These are phyloP conservation scores for Halocynthia aurantium DNA, from an alignment of 23 tunicate genomes.

Conservation along the genomic window DNA sequence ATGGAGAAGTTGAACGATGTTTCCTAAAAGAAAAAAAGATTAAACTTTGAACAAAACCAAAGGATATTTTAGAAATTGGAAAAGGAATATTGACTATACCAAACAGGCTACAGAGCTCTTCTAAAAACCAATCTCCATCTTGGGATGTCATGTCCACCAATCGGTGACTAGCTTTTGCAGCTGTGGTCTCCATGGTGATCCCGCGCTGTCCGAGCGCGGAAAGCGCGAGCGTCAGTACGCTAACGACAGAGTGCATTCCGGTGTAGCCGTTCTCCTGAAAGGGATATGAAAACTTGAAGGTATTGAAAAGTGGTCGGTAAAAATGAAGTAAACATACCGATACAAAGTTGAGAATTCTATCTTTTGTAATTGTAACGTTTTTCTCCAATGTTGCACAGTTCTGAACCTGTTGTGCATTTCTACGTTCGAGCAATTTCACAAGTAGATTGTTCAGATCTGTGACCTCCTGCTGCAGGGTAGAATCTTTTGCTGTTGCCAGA, in stretches of 20 bases:
- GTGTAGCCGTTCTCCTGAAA: constrained; percentile 52
- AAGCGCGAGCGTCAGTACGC: constrained; percentile 38
- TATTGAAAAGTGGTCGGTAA: background rate
- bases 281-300: background rate
- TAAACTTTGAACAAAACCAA: background rate
- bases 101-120: constrained; percentile 78
- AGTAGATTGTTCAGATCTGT: constrained; percentile 48
- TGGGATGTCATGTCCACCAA: constrained; percentile 91
- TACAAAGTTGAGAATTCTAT: constrained; percentile 54
- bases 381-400: constrained; percentile 13
- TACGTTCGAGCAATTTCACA: constrained; percentile 57
- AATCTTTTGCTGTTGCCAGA: constrained; percentile 54
- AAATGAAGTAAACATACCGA: constrained; percentile 32
- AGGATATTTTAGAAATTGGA: background rate
- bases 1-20: constrained; percentile 64
- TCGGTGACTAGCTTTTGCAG: constrained; percentile 76
- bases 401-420: constrained; percentile 37
- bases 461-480: constrained; percentile 66
- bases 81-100: constrained; percentile 19
- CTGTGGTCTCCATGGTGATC: constrained; percentile 89
- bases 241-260: constrained; percentile 42
- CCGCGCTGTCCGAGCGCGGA: constrained; percentile 55
- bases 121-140: constrained; percentile 98
- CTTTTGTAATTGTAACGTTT: constrained; percentile 37
- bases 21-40: constrained; percentile 24